Percentiles rank a stretch among this genome's conserved stretches.
phyloP scores from a whole-genome alignment of 2,888 invertebrate genomes.

The Mythimna ferrago region DNA sequence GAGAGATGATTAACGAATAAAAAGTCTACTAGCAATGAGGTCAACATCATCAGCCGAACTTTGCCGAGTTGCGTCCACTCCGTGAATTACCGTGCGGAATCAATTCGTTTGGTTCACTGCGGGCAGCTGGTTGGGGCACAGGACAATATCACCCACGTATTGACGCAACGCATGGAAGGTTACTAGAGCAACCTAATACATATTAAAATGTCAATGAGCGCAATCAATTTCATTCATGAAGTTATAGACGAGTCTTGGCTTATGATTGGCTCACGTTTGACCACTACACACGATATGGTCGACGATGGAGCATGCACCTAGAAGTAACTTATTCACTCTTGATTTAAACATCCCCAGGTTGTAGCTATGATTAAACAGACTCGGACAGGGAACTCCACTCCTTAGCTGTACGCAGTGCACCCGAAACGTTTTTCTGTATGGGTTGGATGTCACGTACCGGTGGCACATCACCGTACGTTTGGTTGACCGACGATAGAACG shows the following conservation, averaged over 20 bases:
- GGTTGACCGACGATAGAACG: too few species aligned
- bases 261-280: too few species aligned
- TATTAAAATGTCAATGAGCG: conserved; percentile 6
- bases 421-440: too few species aligned
- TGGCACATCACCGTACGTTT: too few species aligned
- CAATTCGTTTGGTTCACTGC: conserved; percentile 40
- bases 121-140: conserved; percentile 53
- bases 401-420: too few species aligned
- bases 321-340: too few species aligned
- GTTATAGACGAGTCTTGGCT: not conserved
- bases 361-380: too few species aligned
- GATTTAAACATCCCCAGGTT: too few species aligned
- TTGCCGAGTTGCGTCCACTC: conserved; percentile 44
- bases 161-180: conserved; percentile 64
- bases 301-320: too few species aligned
- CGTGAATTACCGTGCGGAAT: conserved; percentile 52
- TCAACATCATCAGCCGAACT: conserved; percentile 42
- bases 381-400: too few species aligned
- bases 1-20: conserved; percentile 34
- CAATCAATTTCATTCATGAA: not conserved
- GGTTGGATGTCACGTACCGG: too few species aligned
- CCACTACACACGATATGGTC: too few species aligned
- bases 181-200: conserved; percentile 64
- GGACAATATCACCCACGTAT: conserved; percentile 72
- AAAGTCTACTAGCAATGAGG: conserved; percentile 44